Conservation (phyloP, 2,113 vertebrate species). For the Epinephelus moara region DNA sequence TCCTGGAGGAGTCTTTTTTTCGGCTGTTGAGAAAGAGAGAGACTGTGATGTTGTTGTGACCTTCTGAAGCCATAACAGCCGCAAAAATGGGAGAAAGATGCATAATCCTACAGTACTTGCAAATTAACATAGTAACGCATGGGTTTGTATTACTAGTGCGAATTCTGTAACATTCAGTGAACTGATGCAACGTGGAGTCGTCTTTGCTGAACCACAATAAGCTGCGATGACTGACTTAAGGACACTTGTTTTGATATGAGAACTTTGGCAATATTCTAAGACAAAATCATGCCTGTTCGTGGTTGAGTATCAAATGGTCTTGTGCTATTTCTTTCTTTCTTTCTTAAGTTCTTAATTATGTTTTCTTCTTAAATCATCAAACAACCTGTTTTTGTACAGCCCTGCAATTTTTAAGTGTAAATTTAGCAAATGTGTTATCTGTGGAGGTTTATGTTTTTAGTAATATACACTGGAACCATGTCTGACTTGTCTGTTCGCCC, state of each 20-base stretch:
- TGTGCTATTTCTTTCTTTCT: slow-evolving; percentile 53
- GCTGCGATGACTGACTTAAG: slow-evolving; percentile 68
- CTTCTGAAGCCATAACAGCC: slow-evolving; percentile 80
- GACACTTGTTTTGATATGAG: slow-evolving; percentile 82
- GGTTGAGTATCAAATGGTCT: slow-evolving; percentile 77
- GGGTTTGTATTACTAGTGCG: slow-evolving; percentile 79
- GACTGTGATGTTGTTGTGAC: slow-evolving; percentile 70
- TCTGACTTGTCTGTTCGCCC: slow-evolving; percentile 76
- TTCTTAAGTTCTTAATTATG: slow-evolving; percentile 54
- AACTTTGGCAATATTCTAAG: slow-evolving; percentile 81
- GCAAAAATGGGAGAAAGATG: slow-evolving; percentile 61
- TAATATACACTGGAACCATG: slow-evolving; percentile 88
- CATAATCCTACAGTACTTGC: slow-evolving; percentile 70
- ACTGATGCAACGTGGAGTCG: slow-evolving; percentile 78
- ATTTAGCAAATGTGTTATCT: slow-evolving; percentile 82
- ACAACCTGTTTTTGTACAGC: slow-evolving; percentile 81
- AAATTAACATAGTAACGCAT: slow-evolving; percentile 80
- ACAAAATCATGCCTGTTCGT: slow-evolving; percentile 78
- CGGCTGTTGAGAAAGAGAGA: slow-evolving; percentile 58
- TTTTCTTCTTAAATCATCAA: slow-evolving; percentile 70
- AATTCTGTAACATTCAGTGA: slow-evolving; percentile 79
- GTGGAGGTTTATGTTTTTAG: slow-evolving; percentile 85
- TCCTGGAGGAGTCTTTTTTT: slow-evolving; percentile 60
- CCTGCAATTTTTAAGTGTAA: slow-evolving; percentile 81
- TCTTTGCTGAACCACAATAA: slow-evolving; percentile 76